These are phyloP conservation scores for Podarcis muralis DNA, from an alignment of 2,113 vertebrate species.

Conservation along the genomic window DNA sequence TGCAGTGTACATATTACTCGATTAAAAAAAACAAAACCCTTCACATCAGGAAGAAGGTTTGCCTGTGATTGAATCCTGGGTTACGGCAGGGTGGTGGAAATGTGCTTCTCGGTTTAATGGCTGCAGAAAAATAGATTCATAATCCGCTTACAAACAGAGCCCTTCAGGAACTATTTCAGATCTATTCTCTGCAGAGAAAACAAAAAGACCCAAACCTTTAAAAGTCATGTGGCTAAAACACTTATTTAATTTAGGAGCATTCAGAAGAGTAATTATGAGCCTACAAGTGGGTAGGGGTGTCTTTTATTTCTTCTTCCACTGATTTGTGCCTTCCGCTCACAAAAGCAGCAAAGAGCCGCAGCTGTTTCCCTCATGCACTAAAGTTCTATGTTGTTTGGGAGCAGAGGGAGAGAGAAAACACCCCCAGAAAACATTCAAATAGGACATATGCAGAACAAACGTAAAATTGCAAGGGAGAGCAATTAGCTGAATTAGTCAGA, in stretches of 20 bases:
- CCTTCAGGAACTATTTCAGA: neutral
- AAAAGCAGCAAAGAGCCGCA: neutral
- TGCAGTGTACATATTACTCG: rapidly evolving
- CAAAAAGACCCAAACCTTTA: constrained; percentile 36
- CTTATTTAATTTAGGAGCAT: constrained; percentile 54
- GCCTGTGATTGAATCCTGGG: neutral
- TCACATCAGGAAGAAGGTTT: neutral
- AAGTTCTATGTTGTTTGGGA: neutral
- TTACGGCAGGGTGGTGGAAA: neutral
- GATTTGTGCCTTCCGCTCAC: constrained; percentile 32
- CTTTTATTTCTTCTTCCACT: constrained; percentile 24
- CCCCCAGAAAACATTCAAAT: neutral
- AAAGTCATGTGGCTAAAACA: constrained; percentile 30
- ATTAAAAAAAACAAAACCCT: neutral
- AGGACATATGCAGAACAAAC: neutral
- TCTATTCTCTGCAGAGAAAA: constrained; percentile 19
- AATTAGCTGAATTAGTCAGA: constrained; percentile 4
- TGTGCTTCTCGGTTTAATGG: neutral
- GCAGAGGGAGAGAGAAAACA: neutral
- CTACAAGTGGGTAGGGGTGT: constrained; percentile 26
- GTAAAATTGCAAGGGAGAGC: constrained; percentile 19
- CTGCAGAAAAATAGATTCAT: neutral
- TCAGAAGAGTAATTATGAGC: constrained; percentile 40
- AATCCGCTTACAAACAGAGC: constrained; percentile 11
- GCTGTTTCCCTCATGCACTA: neutral